Conservation (phyloP, 2,113 vertebrate genomes). For the Indri indri region DNA sequence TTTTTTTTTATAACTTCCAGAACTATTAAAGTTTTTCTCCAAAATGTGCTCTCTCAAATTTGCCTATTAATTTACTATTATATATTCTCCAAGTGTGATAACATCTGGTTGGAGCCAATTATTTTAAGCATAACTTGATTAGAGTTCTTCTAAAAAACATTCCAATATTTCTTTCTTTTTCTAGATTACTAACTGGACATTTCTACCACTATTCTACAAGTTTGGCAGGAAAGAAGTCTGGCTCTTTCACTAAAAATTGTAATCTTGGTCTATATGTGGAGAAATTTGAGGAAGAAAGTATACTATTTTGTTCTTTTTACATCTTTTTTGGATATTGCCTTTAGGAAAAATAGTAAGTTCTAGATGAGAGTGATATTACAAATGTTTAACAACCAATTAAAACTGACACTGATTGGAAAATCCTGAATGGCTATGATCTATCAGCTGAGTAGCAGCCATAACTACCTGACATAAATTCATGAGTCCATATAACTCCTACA, state of each 20-base stretch:
- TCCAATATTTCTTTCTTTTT: background rate
- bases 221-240: background rate
- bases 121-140: background rate
- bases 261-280: background rate
- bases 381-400: background rate
- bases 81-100: background rate
- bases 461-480: background rate
- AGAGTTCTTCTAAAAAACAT: background rate
- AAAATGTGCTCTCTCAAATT: background rate
- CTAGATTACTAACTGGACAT: background rate
- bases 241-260: background rate
- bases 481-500: background rate
- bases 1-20: background rate
- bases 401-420: background rate
- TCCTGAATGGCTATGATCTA: background rate
- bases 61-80: background rate
- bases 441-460: background rate
- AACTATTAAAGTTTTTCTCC: background rate
- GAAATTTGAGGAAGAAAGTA: background rate
- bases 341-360: background rate
- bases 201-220: background rate
- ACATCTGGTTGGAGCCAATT: background rate
- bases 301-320: background rate
- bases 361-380: background rate
- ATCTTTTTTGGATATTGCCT: background rate